phyloP scores from a whole-genome alignment of 2,113 vertebrate species.

The Leiothrix lutea region DNA sequence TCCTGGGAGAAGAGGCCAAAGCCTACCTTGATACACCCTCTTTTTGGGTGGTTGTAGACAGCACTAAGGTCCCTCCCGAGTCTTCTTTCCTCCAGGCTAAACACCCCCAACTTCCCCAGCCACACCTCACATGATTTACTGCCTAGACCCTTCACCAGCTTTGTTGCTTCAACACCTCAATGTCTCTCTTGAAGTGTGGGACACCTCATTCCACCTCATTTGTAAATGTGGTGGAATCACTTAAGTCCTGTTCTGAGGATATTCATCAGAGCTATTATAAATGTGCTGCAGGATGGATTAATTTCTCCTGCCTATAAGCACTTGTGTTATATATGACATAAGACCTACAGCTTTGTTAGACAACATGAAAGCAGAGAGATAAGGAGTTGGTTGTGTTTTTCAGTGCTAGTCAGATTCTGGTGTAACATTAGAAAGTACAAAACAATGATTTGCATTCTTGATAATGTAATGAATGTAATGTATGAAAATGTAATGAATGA shows the following conservation, averaged over 20 bases:
- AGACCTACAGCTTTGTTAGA: neutral
- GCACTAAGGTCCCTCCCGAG: neutral
- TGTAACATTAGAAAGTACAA: neutral
- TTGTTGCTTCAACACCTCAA: neutral
- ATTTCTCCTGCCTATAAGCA: neutral
- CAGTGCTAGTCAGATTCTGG: neutral
- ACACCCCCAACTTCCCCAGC: neutral
- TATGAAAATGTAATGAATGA: conserved; percentile 24
- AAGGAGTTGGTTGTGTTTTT: neutral
- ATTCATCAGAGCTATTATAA: neutral
- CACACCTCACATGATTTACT: neutral
- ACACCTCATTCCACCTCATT: neutral
- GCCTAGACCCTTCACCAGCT: neutral
- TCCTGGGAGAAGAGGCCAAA: neutral
- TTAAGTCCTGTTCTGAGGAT: neutral
- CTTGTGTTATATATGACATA: neutral
- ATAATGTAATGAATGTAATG: conserved; percentile 38
- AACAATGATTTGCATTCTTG: conserved; percentile 43
- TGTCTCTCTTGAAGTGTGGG: neutral
- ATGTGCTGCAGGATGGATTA: neutral
- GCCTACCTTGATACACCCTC: neutral
- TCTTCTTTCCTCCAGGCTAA: neutral
- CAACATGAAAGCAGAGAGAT: neutral
- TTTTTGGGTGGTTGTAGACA: neutral
- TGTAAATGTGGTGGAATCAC: neutral